A percentile compares a stretch with the other conserved stretches of the same genome.
phyloP scores from a whole-genome alignment of 2,797 vertebrate genomes.

The Euphonia xanthogaster region DNA sequence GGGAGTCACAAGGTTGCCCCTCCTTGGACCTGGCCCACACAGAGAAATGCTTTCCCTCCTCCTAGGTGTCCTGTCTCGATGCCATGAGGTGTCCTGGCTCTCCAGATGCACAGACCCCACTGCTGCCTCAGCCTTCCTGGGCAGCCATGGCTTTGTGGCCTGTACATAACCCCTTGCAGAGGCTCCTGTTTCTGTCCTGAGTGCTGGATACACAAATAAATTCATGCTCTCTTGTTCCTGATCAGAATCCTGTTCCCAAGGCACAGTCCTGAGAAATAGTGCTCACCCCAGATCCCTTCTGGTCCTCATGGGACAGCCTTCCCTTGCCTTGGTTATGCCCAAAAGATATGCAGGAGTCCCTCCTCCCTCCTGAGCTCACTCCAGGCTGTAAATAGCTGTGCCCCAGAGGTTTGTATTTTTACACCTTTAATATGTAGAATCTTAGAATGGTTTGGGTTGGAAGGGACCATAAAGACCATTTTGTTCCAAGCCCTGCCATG shows the following conservation, averaged over 20 bases:
- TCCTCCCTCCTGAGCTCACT: neutral
- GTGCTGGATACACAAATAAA: neutral
- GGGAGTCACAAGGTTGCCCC: rapidly evolving
- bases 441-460: neutral
- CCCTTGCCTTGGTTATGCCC: neutral
- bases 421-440: neutral
- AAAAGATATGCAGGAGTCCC: neutral
- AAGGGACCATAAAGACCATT: neutral
- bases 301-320: neutral
- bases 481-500: rapidly evolving
- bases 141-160: neutral
- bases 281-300: neutral
- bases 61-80: rapidly evolving
- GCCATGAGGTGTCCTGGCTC: neutral
- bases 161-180: neutral
- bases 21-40: neutral
- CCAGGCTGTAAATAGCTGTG: neutral
- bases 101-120: neutral
- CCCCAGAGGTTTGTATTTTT: neutral
- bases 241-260: neutral
- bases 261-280: neutral
- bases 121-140: neutral
- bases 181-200: neutral
- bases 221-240: neutral
- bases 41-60: neutral